Evolutionary conservation across 2,113 vertebrate genomes (phyloP).

Genomic region (Phylloscopus trochiloides): DNA sequence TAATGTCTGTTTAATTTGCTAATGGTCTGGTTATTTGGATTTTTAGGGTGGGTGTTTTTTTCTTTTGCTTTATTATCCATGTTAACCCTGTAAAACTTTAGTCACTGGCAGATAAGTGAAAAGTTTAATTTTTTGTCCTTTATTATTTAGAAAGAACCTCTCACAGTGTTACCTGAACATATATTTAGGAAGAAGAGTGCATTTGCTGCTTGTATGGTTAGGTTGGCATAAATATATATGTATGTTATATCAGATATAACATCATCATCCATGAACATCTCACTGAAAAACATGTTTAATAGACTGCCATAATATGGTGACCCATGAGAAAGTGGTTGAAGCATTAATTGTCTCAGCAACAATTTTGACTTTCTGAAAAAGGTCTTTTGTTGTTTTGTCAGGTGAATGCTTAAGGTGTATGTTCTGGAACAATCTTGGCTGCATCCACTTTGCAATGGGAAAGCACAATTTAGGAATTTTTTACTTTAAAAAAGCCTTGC

Average conservation of each 20-base stretch:
- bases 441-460: constrained; percentile 98
- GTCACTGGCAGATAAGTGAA: not conserved
- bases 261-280: not conserved
- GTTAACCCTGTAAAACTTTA: not conserved
- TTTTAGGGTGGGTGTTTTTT: not conserved
- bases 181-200: not conserved
- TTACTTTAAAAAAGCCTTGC: constrained; percentile 98
- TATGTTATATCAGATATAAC: not conserved
- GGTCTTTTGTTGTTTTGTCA: constrained; percentile 53
- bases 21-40: not conserved
- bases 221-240: not conserved
- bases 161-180: not conserved
- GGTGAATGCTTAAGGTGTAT: constrained; percentile 97
- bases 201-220: not conserved
- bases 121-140: not conserved
- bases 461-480: constrained; percentile 97
- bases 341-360: not conserved
- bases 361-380: not conserved
- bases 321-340: not conserved
- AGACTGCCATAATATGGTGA: not conserved
- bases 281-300: not conserved
- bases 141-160: not conserved
- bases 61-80: not conserved
- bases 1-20: not conserved
- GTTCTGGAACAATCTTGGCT: constrained; percentile 99